Conservation (phyloP, 2,113 vertebrate species). For the Acrocephalus arundinaceus region DNA sequence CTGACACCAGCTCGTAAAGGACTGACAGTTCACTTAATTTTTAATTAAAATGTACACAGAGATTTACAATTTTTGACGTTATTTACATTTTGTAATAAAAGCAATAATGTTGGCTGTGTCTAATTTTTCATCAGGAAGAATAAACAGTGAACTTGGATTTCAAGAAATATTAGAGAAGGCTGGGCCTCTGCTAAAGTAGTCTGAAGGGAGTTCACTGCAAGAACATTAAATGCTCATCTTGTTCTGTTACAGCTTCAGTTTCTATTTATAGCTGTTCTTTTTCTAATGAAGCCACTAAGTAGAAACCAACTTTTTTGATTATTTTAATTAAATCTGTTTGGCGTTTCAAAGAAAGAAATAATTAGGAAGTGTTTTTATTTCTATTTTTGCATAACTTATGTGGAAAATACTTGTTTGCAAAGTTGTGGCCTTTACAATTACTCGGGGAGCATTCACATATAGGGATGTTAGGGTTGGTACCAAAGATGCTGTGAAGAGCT, state of each 20-base stretch:
- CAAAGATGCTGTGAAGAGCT: neutral
- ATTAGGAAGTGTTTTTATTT: slow-evolving; percentile 1
- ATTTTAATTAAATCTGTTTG: slow-evolving; percentile 35
- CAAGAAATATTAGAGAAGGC: neutral
- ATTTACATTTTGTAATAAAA: slow-evolving; percentile 75
- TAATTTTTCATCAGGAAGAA: neutral
- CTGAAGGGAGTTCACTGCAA: neutral
- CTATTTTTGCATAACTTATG: neutral
- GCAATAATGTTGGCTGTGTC: neutral
- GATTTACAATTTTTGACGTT: slow-evolving; percentile 11
- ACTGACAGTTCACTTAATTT: slow-evolving; percentile 8
- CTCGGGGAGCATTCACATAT: neutral
- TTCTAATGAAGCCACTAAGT: neutral
- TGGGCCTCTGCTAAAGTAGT: neutral
- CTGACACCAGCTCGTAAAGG: slow-evolving; percentile 16
- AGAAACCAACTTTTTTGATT: neutral
- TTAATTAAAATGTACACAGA: slow-evolving; percentile 5
- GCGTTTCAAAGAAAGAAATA: neutral
- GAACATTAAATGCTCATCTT: neutral
- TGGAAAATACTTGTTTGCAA: neutral
- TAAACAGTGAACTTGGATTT: neutral
- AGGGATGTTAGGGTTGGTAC: neutral
- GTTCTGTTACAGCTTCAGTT: neutral
- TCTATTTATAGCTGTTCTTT: slow-evolving; percentile 1
- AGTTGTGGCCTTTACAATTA: neutral